These are phyloP conservation scores for Turritopsis rubra DNA, from an alignment of 30 jellyfish, hydroid and myxozoan genomes.

Conservation along the genomic window DNA sequence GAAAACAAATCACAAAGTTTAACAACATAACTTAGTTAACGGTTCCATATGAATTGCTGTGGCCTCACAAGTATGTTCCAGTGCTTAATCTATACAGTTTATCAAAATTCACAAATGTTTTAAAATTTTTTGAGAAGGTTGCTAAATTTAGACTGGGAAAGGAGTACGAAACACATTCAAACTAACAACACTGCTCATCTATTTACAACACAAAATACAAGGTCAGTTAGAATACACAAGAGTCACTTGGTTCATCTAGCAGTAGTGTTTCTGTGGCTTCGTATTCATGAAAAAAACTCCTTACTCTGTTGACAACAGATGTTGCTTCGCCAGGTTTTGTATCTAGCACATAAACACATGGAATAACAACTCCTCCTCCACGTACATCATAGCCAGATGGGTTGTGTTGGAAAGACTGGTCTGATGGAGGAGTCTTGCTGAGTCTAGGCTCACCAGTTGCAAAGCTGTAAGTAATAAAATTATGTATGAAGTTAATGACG, in stretches of 20 bases:
- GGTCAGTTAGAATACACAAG: not conserved
- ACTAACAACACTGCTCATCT: not conserved
- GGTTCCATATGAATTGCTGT: not conserved
- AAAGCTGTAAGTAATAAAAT: not conserved
- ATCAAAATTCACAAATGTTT: not conserved
- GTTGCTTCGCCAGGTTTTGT: not conserved
- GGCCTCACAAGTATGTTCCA: not conserved
- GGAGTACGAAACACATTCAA: not conserved
- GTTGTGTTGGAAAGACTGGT: constrained; percentile 5
- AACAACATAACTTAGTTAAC: not conserved
- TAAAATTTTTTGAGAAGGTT: not conserved
- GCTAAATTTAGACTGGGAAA: not conserved
- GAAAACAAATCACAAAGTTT: not conserved
- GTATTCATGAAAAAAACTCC: not conserved
- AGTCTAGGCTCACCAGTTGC: constrained; percentile 17
- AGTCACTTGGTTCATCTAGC: not conserved
- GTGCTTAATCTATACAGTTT: not conserved
- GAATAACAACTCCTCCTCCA: not conserved
- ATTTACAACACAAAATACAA: not conserved
- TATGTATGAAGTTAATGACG: rapidly evolving
- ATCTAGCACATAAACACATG: constrained; percentile 10
- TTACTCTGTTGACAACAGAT: not conserved
- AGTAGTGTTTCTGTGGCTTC: constrained; percentile 1
- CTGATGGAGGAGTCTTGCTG: not conserved
- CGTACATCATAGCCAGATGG: not conserved